Evolutionary conservation across 2,888 invertebrate genomes (phyloP).

Genomic region (Asteroscopus sphinx): DNA sequence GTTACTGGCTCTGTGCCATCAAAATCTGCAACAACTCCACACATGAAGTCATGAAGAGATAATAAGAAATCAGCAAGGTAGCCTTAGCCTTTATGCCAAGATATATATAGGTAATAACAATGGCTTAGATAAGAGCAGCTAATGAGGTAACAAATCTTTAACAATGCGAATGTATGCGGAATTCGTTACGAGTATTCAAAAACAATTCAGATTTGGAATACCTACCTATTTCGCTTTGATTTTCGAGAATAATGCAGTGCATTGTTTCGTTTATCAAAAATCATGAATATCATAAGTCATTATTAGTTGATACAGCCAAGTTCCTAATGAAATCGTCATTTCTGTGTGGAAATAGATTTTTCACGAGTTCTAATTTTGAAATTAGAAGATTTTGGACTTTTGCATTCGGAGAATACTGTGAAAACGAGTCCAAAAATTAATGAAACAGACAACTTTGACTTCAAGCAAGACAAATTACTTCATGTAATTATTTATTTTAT

Average conservation of each 20-base stretch:
- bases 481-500: too few species aligned
- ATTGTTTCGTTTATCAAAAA: slow-evolving; percentile 18
- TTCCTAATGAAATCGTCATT: not conserved
- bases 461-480: too few species aligned
- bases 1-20: slow-evolving; percentile 52
- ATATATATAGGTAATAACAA: slow-evolving; percentile 17
- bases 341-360: not conserved
- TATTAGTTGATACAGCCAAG: not conserved
- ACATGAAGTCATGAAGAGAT: slow-evolving; percentile 38
- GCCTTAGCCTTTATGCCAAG: slow-evolving; percentile 36
- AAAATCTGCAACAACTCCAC: slow-evolving; percentile 29
- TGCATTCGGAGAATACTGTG: not conserved
- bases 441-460: too few species aligned
- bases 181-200: slow-evolving; percentile 13
- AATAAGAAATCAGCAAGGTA: slow-evolving; percentile 22
- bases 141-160: slow-evolving; percentile 15
- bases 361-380: too few species aligned
- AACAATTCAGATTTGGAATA: slow-evolving; percentile 14
- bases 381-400: too few species aligned
- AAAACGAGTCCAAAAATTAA: too few species aligned
- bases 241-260: slow-evolving; percentile 7
- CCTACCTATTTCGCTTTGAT: not conserved
- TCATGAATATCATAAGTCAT: not conserved
- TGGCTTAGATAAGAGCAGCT: slow-evolving; percentile 2
- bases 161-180: slow-evolving; percentile 12